These are phyloP conservation scores for Epizoanthus illoricatus DNA, from an alignment of 92 coral and sea anemone species.

Conservation along the genomic window DNA sequence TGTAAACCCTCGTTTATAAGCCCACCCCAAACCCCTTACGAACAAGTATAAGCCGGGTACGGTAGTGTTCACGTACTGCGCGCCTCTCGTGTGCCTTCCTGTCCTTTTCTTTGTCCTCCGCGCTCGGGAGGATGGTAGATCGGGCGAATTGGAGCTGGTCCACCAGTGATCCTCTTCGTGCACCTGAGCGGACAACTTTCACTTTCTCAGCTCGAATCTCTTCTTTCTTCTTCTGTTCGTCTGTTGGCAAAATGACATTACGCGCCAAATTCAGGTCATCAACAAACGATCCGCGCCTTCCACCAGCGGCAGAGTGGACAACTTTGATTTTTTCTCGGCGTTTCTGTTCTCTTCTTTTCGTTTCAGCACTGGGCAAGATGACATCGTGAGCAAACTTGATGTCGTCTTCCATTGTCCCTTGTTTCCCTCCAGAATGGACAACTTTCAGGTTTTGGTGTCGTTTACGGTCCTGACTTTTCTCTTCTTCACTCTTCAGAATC, in stretches of 20 bases:
- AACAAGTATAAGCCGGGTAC: too few relatives aligned
- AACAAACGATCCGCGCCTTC: not conserved
- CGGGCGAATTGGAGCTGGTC: conserved; percentile 11
- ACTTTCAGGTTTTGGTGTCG: conserved; percentile 3
- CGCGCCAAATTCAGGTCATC: not conserved
- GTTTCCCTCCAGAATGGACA: not conserved
- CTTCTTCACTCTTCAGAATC: not conserved
- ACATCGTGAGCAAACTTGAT: not conserved
- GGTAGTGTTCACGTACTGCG: not conserved
- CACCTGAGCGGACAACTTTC: not conserved
- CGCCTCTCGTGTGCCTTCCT: not conserved
- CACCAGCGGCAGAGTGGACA: conserved; percentile 7
- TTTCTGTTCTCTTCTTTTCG: not conserved
- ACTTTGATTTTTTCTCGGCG: conserved; percentile 10
- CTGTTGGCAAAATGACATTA: not conserved
- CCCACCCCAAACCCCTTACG: too few relatives aligned
- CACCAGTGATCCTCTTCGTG: conserved; percentile 13
- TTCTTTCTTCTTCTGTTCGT: not conserved
- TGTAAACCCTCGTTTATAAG: too few relatives aligned
- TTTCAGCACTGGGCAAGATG: not conserved
- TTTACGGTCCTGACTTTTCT: conserved; percentile 9
- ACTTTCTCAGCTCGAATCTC: too few relatives aligned
- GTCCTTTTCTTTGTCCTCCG: not conserved
- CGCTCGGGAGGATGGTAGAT: not conserved
- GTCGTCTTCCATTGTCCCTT: not conserved